Evolutionary conservation across 2,797 vertebrate genomes (phyloP).

Genomic region (Tragopan temminckii): DNA sequence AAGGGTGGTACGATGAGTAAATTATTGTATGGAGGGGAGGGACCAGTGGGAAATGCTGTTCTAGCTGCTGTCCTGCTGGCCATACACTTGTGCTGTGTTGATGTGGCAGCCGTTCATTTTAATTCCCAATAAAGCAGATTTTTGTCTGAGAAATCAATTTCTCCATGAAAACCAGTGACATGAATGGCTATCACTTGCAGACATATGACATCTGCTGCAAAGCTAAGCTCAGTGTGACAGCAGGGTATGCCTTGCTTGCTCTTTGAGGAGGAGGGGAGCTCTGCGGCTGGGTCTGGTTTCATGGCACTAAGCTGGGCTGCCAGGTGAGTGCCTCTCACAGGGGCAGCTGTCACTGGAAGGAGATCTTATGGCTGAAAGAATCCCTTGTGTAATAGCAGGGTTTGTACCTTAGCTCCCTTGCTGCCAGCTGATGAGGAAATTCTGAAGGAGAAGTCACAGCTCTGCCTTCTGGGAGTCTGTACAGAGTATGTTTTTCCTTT

Average conservation of each 20-base stretch:
- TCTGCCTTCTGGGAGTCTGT: background rate
- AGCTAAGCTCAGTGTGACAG: background rate
- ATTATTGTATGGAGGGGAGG: background rate
- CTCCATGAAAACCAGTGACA: background rate
- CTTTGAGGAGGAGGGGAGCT: background rate
- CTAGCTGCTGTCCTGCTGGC: constrained; percentile 5
- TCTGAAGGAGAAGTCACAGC: background rate
- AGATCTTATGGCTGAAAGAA: background rate
- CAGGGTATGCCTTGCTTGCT: background rate
- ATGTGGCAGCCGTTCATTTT: background rate
- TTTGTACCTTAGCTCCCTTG: background rate
- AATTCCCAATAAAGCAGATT: constrained; percentile 4
- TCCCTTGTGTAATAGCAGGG: background rate
- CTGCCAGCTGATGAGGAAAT: background rate
- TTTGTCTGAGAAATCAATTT: constrained; percentile 59
- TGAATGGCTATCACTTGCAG: constrained; percentile 4
- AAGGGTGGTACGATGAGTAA: constrained; percentile 16
- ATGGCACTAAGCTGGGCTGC: background rate
- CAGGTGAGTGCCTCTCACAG: background rate
- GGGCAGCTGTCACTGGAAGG: constrained; percentile 1
- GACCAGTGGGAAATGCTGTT: background rate
- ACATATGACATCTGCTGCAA: background rate
- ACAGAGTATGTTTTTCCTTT: background rate
- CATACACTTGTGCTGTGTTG: background rate
- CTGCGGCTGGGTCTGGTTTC: background rate